A percentile compares a stretch with the other conserved stretches of the same genome.
Evolutionary conservation across 2,888 invertebrate genomes (phyloP).

Genomic region (Drosophila antonietae): DNA sequence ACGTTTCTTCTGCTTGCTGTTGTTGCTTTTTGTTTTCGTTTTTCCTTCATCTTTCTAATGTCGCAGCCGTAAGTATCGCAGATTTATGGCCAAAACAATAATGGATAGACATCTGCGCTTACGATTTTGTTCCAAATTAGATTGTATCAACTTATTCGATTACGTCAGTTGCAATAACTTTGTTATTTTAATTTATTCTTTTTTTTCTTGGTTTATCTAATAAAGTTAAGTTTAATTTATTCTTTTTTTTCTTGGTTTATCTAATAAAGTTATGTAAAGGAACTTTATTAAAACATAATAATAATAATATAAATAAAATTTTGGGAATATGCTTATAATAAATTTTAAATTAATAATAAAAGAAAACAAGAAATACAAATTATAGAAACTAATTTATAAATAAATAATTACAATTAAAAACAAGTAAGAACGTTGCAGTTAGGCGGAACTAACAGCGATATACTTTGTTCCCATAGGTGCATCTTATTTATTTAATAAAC

Average conservation of each 20-base stretch:
- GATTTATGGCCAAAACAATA: constrained; percentile 47
- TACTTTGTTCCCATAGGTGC: no score
- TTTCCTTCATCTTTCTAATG: constrained; percentile 9
- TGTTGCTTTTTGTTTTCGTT: neutral
- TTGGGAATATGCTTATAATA: neutral
- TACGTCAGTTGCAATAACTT: constrained; percentile 28
- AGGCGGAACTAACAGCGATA: no score
- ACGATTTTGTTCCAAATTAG: constrained; percentile 11
- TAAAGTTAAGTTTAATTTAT: neutral
- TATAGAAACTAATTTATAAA: no score
- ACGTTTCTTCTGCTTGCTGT: neutral
- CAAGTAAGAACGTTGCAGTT: no score
- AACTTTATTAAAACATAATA: neutral
- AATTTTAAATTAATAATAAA: neutral
- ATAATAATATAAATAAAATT: neutral
- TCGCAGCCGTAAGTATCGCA: constrained; percentile 26
- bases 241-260: neutral
- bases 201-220: neutral
- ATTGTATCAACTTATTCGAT: constrained; percentile 14
- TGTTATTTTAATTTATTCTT: neutral
- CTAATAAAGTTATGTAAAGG: neutral
- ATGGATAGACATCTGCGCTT: constrained; percentile 36
- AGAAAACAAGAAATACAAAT: neutral
- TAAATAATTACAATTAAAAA: no score
- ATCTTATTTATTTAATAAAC: no score